phyloP scores from a whole-genome alignment of 2,888 invertebrate species.

The Coelopa pilipes region DNA sequence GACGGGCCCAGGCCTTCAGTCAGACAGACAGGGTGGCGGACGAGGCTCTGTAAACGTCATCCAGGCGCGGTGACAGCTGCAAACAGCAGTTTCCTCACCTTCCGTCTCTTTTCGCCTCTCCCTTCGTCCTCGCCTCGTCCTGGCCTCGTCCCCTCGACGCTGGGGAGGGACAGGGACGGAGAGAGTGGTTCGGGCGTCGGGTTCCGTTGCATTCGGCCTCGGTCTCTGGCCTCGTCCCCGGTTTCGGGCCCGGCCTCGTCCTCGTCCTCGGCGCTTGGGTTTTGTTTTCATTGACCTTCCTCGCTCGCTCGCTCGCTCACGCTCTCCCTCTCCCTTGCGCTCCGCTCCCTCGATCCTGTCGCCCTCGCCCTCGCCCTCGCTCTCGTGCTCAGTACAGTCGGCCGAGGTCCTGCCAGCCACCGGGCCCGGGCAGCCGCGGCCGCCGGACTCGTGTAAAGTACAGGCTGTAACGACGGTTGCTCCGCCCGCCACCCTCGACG shows the following conservation, averaged over 20 bases:
- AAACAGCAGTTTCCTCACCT: constrained; percentile 17
- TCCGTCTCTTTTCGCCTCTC: not conserved
- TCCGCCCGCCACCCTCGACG: not conserved
- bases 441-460: not conserved
- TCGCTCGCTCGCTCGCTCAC: no score
- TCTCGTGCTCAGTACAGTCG: not conserved
- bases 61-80: constrained; percentile 35
- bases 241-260: not conserved
- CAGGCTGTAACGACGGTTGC: not conserved
- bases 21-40: no score
- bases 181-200: not conserved
- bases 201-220: not conserved
- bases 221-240: not conserved
- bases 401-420: constrained; percentile 3
- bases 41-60: not conserved
- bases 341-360: not conserved
- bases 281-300: constrained; percentile 31
- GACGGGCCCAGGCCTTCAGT: not conserved
- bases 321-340: no score
- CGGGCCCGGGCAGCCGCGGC: not conserved
- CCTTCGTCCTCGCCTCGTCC: not conserved
- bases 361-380: not conserved
- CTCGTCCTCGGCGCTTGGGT: not conserved
- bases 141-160: not conserved
- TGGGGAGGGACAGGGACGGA: no score